phyloP scores from a whole-genome alignment of 1,140 invertebrate genomes.

The Zaprionus tsacasi region DNA sequence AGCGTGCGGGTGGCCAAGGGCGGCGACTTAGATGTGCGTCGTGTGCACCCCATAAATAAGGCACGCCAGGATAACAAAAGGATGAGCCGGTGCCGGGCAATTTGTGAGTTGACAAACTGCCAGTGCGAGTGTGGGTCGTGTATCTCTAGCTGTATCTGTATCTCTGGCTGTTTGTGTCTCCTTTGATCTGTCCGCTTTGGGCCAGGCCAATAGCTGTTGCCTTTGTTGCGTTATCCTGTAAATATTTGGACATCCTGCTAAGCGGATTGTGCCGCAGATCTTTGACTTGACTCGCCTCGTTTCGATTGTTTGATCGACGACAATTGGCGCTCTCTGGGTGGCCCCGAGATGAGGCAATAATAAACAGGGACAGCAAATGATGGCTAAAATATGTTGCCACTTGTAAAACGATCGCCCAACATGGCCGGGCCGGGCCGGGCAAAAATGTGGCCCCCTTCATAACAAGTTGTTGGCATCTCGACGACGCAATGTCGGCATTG shows the following conservation, averaged over 20 bases:
- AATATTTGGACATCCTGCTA: slow-evolving; percentile 71
- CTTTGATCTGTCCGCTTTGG: slow-evolving; percentile 52
- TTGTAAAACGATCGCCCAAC: slow-evolving; percentile 72
- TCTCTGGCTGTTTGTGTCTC: not conserved
- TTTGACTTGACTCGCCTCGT: slow-evolving; percentile 45
- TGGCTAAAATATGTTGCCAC: slow-evolving; percentile 69
- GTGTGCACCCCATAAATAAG: slow-evolving; percentile 62
- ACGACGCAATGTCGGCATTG: slow-evolving; percentile 1
- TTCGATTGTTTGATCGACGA: slow-evolving; percentile 19
- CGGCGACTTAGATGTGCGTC: slow-evolving; percentile 41
- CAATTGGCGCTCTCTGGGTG: slow-evolving; percentile 79
- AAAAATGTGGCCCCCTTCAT: slow-evolving; percentile 47
- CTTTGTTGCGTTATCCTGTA: slow-evolving; percentile 48
- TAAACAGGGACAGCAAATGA: slow-evolving; percentile 15
- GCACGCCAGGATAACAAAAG: slow-evolving; percentile 51
- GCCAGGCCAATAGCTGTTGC: slow-evolving; percentile 17
- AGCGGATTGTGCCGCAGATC: slow-evolving; percentile 60
- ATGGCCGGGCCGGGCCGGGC: slow-evolving; percentile 41
- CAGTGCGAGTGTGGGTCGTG: slow-evolving; percentile 17
- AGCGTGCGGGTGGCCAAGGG: slow-evolving; percentile 60
- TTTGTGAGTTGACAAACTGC: slow-evolving; percentile 84
- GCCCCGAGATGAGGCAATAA: slow-evolving; percentile 28
- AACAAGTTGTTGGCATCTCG: slow-evolving; percentile 74
- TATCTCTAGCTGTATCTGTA: slow-evolving; percentile 4
- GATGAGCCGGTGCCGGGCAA: slow-evolving; percentile 58